phyloP scores from a whole-genome alignment of 2,888 invertebrate species.

The Ophion costatus region DNA sequence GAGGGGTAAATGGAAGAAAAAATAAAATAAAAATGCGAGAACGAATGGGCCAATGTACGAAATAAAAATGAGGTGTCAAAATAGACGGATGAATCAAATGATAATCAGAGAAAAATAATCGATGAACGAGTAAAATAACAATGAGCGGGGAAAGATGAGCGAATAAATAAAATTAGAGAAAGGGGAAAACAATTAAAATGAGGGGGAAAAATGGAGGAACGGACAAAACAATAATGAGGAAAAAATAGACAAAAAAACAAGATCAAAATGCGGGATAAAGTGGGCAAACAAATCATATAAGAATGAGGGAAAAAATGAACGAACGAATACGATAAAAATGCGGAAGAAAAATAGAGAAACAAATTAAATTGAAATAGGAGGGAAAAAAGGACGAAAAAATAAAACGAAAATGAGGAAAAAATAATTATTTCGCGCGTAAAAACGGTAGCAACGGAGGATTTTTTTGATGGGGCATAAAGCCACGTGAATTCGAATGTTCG shows the following conservation, averaged over 20 bases:
- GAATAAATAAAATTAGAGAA: too few relatives aligned
- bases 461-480: not conserved
- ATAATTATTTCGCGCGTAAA: not conserved
- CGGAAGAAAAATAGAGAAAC: not conserved
- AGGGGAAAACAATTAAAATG: too few relatives aligned
- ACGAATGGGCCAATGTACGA: too few relatives aligned
- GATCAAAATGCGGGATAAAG: not conserved
- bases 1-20: too few relatives aligned
- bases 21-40: not conserved
- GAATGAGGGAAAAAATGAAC: not conserved
- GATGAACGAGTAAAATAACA: not conserved
- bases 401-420: not conserved
- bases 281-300: not conserved
- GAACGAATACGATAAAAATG: not conserved
- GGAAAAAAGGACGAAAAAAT: not conserved
- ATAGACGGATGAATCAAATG: too few relatives aligned
- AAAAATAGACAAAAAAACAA: too few relatives aligned
- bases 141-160: too few relatives aligned
- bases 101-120: not conserved
- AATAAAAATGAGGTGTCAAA: not conserved
- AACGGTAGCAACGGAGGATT: not conserved
- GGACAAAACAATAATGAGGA: too few relatives aligned
- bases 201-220: too few relatives aligned
- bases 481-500: slow-evolving; percentile 2
- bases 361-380: not conserved